A percentile compares a stretch with the other conserved stretches of the same genome.
Evolutionary conservation across 2,797 vertebrate genomes (phyloP).

Genomic region (Parambassis ranga): DNA sequence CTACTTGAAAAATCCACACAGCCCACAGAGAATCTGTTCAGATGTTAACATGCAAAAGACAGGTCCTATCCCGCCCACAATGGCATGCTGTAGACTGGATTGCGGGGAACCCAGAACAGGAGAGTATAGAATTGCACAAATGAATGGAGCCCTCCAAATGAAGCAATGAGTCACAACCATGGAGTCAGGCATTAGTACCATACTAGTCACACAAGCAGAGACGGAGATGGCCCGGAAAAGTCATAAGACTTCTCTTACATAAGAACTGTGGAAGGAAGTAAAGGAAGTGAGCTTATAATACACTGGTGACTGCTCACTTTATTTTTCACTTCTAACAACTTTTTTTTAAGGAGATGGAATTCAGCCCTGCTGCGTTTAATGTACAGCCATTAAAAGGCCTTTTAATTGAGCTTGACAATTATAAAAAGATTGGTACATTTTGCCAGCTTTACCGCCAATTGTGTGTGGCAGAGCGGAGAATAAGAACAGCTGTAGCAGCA

Average conservation of each 20-base stretch:
- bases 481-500: constrained; percentile 62
- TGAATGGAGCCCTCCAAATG: constrained; percentile 48
- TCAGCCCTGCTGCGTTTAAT: constrained; percentile 26
- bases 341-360: constrained; percentile 25
- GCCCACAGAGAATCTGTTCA: constrained; percentile 53
- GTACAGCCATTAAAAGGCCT: constrained; percentile 43
- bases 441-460: constrained; percentile 65
- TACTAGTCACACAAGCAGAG: constrained; percentile 42
- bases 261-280: constrained; percentile 52
- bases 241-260: constrained; percentile 66
- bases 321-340: constrained; percentile 28
- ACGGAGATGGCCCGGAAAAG: constrained; percentile 53
- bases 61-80: constrained; percentile 56
- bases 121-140: constrained; percentile 18
- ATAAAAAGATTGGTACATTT: constrained; percentile 50
- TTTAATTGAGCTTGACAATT: constrained; percentile 57
- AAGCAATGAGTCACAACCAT: constrained; percentile 56
- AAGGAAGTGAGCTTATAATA: constrained; percentile 57
- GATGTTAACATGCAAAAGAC: constrained; percentile 51
- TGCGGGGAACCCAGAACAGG: constrained; percentile 37
- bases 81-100: constrained; percentile 45
- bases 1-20: constrained; percentile 44
- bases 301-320: constrained; percentile 35
- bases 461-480: constrained; percentile 46
- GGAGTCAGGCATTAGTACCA: constrained; percentile 44